These are phyloP conservation scores for Piezodorus guildinii DNA, from an alignment of 1,140 invertebrate species.

Conservation along the genomic window DNA sequence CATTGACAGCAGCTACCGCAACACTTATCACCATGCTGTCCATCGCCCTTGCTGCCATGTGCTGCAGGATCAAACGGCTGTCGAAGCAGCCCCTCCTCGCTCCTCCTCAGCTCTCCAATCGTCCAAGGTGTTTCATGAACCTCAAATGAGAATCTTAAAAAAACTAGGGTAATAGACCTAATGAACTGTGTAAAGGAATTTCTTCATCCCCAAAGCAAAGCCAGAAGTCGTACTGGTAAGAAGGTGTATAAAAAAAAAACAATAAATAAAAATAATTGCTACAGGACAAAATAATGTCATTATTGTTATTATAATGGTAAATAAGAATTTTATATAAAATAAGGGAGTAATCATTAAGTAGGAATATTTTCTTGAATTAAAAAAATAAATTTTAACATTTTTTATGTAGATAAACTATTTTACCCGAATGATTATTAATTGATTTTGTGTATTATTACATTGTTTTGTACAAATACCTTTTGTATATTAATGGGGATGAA, in stretches of 20 bases:
- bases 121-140: constrained; percentile 21
- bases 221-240: not conserved
- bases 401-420: too few species aligned
- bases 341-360: too few species aligned
- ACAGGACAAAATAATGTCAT: not conserved
- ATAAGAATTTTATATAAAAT: not conserved
- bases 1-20: constrained; percentile 55
- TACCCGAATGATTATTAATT: too few species aligned
- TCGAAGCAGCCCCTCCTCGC: constrained; percentile 29
- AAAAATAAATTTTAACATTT: too few species aligned
- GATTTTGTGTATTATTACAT: not conserved
- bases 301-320: not conserved
- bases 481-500: not conserved
- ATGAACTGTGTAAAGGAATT: not conserved
- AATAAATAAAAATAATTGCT: not conserved
- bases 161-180: not conserved
- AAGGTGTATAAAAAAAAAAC: not conserved
- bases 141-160: constrained; percentile 9
- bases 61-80: constrained; percentile 49
- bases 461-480: not conserved
- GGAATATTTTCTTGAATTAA: too few species aligned
- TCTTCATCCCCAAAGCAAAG: not conserved
- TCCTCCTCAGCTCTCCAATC: constrained; percentile 7
- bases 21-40: constrained; percentile 53
- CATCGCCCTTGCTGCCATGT: constrained; percentile 55